Base-by-base conservation (phyloP, 2,888 invertebrate species). In the Cosmia trapezina region DNA sequence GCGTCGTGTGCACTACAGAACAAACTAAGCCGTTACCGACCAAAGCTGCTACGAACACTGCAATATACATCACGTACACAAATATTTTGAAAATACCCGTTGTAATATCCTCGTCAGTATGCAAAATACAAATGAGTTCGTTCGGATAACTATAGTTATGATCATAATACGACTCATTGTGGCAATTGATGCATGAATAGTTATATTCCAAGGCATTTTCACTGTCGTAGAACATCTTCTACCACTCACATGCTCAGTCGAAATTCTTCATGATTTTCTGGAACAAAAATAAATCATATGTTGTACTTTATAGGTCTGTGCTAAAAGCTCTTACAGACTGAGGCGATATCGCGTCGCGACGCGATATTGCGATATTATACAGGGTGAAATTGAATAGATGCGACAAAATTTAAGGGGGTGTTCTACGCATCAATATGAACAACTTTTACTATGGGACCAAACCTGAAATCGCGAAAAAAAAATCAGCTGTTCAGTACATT, bases 11-110 rank as follows among this genome's bases (percentile, higher is more conserved):
- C 0, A 99, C 98, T 28, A 99, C 98, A 91, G 98, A 98, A 92
- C 98, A 98, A 43, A 99, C 98, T 59, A 98, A 96, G 56, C 97
- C 97, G 89, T 98, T 98, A 14, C 98, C 98, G 12, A 97, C 87
- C 17, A 98, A 92, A 0, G 98, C 97, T 56, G 97, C 95, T 14
- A 98, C 90, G 87, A 98, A 98, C 75, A 98, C 97, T 47, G 97
- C 94, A 75, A 97, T 96, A 93, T 98, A 98, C 94, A 98, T 96
- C 59, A 97, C 91, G 89, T 98, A 98, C 57, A 98, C 97, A 70
- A 82, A 72, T 68, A 82, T 17, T 77, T 77, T 81, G 28, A 79
- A 81, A 33, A 77, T 3, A 1, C 60, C 63, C 5, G 57, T 54
- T 47, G 67, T 43, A 54, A 81, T 37, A 43, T 81, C 67, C 1